Evolutionary conservation across 2,888 invertebrate species (phyloP), one percentile per base, ranked within the genome.

Genomic region (Cephus sareptanus): DNA sequence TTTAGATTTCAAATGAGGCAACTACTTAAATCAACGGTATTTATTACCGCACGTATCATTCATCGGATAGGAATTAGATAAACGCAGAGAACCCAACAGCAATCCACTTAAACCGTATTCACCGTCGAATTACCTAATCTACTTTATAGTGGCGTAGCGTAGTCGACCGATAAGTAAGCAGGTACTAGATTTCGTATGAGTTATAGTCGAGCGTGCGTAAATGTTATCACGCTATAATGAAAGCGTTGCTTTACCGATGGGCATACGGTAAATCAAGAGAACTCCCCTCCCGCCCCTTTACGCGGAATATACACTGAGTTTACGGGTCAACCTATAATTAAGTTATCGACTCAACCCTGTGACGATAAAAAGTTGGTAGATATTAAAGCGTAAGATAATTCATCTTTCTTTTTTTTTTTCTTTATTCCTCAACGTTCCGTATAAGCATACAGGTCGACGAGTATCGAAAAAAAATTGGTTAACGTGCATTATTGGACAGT

Each of bases 141-240:
- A 71, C 71, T 71, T 71, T 71, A 71, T 34, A 34, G 71, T 34
- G 71, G 33, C 71, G 33, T 71, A 71, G 31, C 31, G 71, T 71
- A 34, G 33, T 33, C 71, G 33, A 34, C 71, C 71, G 71, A 76
- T 37, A 77, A 35, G 68, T 35, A 73, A 70, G 69, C 77, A 70
- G 79, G 83, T 82, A 83, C 82, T 83, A 85, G 84, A 85, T 86
- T 88, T 88, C 86, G 83, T 84, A 85, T 85, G 87, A 88, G 79
- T 88, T 87, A 86, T 81, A 82, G 84, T 80, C 78, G 83, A 86
- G 84, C 85, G 84, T 83, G 84, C 84, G 85, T 87, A 86, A 88
- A 87, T 87, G 87, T 86, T 89, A 88, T 89, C 89, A 82, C 83
- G 75, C 82, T 79, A 83, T 86, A 88, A 89, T 89, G 89, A 89